Conservation (phyloP, 2,797 vertebrate genomes). For the Poeciliopsis gracilis region DNA sequence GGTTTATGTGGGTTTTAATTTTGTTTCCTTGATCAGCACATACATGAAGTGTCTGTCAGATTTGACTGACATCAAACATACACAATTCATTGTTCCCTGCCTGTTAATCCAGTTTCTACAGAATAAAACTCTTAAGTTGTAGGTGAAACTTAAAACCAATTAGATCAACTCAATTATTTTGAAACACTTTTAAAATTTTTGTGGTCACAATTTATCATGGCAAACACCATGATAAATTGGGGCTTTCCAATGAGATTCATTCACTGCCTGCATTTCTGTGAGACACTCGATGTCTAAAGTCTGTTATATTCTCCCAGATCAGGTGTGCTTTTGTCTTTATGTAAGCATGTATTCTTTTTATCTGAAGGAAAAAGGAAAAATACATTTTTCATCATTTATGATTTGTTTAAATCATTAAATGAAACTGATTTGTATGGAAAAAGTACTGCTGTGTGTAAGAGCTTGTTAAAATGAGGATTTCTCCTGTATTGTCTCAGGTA, state of each 20-base stretch:
- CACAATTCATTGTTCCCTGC: no score
- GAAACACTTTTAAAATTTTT: background rate
- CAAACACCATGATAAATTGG: background rate
- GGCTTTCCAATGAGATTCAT: background rate
- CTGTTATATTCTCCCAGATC: background rate
- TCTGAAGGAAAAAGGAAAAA: background rate
- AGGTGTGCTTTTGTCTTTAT: background rate
- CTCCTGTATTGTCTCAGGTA: slow-evolving; percentile 73
- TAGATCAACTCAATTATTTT: no score
- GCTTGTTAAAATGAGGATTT: background rate
- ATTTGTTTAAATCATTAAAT: background rate
- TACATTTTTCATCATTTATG: background rate
- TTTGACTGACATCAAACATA: no score
- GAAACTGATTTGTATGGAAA: background rate
- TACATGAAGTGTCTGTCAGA: no score
- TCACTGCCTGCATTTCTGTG: background rate
- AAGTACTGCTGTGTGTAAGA: background rate
- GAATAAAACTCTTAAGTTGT: background rate
- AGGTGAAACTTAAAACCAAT: no score
- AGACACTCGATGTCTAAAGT: background rate
- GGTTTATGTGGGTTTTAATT: no score
- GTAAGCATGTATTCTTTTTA: background rate
- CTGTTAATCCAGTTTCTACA: background rate
- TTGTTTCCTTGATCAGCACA: no score
- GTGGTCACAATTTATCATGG: no score